phyloP scores from a whole-genome alignment of 2,113 vertebrate genomes.

The Cisticola juncidis region DNA sequence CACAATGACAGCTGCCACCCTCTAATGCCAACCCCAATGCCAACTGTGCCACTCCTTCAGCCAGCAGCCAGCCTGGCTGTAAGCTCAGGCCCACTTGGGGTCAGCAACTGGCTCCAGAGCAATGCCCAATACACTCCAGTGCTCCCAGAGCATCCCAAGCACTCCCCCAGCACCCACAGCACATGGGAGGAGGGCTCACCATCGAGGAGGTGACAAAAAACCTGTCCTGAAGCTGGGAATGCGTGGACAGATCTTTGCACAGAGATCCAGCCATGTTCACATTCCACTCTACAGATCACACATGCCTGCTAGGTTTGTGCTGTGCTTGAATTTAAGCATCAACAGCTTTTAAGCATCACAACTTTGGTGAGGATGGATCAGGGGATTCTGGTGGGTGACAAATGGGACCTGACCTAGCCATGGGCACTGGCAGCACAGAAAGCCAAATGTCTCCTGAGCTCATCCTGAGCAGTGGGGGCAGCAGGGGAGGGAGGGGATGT shows the following conservation, averaged over 20 bases:
- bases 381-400: neutral
- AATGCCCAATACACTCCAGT: fast-evolving
- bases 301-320: neutral
- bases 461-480: neutral
- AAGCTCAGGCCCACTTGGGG: neutral
- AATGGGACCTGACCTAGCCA: fast-evolving
- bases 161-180: neutral
- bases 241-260: neutral
- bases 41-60: too few relatives aligned
- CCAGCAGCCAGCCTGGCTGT: neutral
- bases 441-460: neutral
- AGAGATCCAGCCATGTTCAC: neutral
- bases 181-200: neutral
- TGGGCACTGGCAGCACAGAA: neutral
- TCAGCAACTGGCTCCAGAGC: neutral
- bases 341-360: neutral
- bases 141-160: neutral
- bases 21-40: neutral
- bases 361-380: neutral
- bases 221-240: neutral
- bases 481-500: neutral
- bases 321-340: neutral
- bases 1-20: neutral
- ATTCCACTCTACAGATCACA: neutral
- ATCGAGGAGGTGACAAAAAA: neutral